Evolutionary conservation across 2,113 vertebrate species (phyloP).

Genomic region (Carettochelys insculpta): DNA sequence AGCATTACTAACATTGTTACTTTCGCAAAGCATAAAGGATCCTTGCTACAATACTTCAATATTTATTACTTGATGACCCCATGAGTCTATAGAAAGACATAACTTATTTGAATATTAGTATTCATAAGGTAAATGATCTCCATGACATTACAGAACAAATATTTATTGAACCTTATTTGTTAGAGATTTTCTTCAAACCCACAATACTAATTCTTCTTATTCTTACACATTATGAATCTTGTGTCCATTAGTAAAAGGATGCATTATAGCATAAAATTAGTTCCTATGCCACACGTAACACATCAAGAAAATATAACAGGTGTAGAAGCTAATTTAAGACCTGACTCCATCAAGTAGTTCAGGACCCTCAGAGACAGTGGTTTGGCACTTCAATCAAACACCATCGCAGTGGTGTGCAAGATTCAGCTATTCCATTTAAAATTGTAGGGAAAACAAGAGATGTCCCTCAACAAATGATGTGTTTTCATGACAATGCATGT

Average conservation of each 20-base stretch:
- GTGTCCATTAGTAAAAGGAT: background rate
- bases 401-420: constrained; percentile 2
- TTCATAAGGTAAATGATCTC: constrained; percentile 34
- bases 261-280: constrained; percentile 19
- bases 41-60: background rate
- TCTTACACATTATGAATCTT: background rate
- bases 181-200: background rate
- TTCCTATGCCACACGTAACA: background rate
- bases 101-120: background rate
- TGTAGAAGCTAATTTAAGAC: constrained; percentile 6
- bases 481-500: background rate
- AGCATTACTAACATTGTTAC: background rate
- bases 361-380: background rate
- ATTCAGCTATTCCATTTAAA: constrained; percentile 23
- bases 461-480: background rate
- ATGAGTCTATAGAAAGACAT: background rate
- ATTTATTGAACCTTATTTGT: background rate
- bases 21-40: background rate
- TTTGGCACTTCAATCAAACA: background rate
- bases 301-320: background rate
- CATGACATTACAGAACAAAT: background rate
- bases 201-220: background rate
- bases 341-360: background rate
- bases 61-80: background rate
- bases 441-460: background rate